Percentiles rank a stretch among this genome's conserved stretches.
Evolutionary conservation across 2,113 vertebrate genomes (phyloP).

Genomic region (Indicator maculatus): DNA sequence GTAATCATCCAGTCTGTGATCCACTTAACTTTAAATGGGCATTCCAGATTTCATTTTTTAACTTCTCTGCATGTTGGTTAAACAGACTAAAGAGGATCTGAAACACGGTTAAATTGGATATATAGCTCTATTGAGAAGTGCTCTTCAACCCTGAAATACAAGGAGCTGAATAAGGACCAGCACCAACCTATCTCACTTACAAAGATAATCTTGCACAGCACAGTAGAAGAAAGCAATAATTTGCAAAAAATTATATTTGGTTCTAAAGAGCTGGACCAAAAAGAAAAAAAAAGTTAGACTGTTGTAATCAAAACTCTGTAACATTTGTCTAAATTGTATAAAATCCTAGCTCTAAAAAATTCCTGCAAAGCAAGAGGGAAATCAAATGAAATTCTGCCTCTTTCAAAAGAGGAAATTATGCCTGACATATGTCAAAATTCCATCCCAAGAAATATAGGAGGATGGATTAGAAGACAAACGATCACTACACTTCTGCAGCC

Average conservation of each 20-base stretch:
- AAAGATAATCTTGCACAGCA: neutral
- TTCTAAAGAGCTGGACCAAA: neutral
- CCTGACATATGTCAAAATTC: conserved; percentile 58
- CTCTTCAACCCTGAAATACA: neutral
- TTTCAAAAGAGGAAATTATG: conserved; percentile 46
- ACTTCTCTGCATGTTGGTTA: neutral
- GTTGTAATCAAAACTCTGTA: neutral
- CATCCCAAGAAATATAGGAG: neutral
- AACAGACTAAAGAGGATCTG: neutral
- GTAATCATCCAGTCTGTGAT: neutral
- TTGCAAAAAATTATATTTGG: neutral
- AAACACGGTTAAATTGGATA: neutral
- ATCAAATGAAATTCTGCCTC: conserved; percentile 38
- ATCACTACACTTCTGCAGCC: conserved; percentile 32
- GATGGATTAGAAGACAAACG: conserved; percentile 43
- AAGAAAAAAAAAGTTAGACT: neutral
- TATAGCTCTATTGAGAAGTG: neutral
- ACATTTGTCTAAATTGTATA: neutral
- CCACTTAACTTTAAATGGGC: neutral
- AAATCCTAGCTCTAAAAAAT: neutral
- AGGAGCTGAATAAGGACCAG: neutral
- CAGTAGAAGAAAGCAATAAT: neutral
- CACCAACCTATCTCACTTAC: neutral
- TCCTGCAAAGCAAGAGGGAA: neutral
- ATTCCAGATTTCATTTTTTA: neutral